Percentiles rank a stretch among this genome's conserved stretches.
phyloP scores from a whole-genome alignment of 2,113 vertebrate species.

The Chionodraco myersi region DNA sequence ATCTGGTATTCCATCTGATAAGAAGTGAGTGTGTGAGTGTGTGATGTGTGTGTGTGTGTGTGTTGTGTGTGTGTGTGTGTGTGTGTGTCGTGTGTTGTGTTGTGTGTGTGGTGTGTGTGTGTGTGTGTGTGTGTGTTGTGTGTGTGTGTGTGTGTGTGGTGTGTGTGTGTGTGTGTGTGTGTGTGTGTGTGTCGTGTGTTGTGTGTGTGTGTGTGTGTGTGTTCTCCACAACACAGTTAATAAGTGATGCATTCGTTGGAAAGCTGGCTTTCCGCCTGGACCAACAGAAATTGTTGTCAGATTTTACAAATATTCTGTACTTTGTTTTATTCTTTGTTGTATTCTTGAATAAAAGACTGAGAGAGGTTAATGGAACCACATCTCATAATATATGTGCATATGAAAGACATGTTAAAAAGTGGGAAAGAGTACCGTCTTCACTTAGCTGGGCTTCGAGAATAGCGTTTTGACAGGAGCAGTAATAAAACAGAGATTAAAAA shows the following conservation, averaged over 20 bases:
- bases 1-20: slow-evolving; percentile 74
- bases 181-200: neutral
- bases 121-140: neutral
- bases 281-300: slow-evolving; percentile 11
- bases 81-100: neutral
- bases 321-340: too few relatives aligned
- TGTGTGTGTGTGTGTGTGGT: slow-evolving; percentile 6
- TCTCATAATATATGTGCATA: too few relatives aligned
- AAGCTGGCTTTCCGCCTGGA: slow-evolving; percentile 19
- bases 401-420: too few relatives aligned
- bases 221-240: neutral
- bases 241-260: slow-evolving; percentile 15
- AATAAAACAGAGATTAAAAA: neutral
- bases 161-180: neutral
- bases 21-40: slow-evolving; percentile 6
- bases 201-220: neutral
- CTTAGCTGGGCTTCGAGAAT: neutral
- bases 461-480: neutral
- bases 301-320: slow-evolving; percentile 9
- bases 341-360: slow-evolving; percentile 16
- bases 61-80: neutral
- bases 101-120: neutral
- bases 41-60: slow-evolving; percentile 5
- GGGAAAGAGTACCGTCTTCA: neutral
- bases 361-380: too few relatives aligned